Base-by-base conservation (phyloP, 2,888 invertebrate genomes). In the Drosophila lutescens region DNA sequence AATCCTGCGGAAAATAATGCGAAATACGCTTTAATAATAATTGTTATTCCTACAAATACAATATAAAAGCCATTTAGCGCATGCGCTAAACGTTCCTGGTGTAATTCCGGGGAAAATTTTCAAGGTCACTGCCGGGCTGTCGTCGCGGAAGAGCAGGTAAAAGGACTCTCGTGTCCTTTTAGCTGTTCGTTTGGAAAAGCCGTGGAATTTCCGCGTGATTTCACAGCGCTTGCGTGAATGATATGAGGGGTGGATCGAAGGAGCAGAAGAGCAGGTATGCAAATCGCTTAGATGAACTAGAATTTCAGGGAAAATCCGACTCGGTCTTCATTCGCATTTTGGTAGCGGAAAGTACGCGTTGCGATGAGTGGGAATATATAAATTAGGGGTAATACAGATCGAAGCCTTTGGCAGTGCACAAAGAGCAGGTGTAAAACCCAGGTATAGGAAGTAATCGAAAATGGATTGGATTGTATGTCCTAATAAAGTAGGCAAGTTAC, bases 1-100 rank as follows among this genome's bases (percentile, higher is more conserved):
- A 86, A 89, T 87, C 89, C 89, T 79, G 82, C 85, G 82, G 89
- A 80, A 85, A 87, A 86, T 85, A 86, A 87, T 86, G 87, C 80
- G 85, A 87, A 86, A 86, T 88, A 86, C 89, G 81, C 81, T 86
- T 86, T 86, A 86, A 86, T 86, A 86, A 86, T 85, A 86, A 85
- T 85, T 85, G 85, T 86, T 86, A 81, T 88, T 88, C 81, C 76
- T 77, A 80, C 85, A 84, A 83, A 80, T 68, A 80, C 79, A 79
- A 84, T 86, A 79, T 81, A 78, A 87, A 88, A 84, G 80, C 83
- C 86, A 86, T 89, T 88, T 89, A 86, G 84, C 85, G 80, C 86
- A 79, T 83, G 85, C 85, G 83, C 80, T 80, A 80, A 78, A 79
- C 77, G 76, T 66, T 78, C 61, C 70, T 77, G 78, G 81, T 86